A percentile compares a stretch with the other conserved stretches of the same genome.
Conservation (phyloP, 2,113 vertebrate genomes). For the Aepyceros melampus region DNA sequence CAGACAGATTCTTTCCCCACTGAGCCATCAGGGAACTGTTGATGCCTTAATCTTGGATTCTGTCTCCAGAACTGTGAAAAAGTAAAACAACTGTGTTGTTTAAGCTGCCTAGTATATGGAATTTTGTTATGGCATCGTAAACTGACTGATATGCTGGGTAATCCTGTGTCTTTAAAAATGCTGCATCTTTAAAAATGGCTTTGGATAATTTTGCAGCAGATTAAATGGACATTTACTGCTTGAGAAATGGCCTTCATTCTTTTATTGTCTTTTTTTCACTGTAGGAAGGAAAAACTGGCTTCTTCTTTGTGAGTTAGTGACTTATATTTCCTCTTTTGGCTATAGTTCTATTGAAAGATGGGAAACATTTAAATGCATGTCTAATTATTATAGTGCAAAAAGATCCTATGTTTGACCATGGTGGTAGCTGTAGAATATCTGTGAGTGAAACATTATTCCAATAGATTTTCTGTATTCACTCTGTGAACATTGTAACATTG, state of each 20-base stretch:
- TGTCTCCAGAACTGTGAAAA: neutral
- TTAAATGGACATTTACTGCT: neutral
- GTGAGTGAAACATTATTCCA: neutral
- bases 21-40: neutral
- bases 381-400: neutral
- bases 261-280: neutral
- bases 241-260: neutral
- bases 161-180: constrained; percentile 5
- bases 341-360: neutral
- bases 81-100: neutral
- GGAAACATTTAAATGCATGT: neutral
- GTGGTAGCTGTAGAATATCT: neutral
- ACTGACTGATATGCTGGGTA: neutral
- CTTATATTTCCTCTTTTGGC: neutral
- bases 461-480: constrained; percentile 2
- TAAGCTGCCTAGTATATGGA: neutral
- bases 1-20: neutral
- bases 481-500: neutral
- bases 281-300: neutral
- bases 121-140: neutral
- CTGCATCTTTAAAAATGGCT: neutral
- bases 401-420: neutral
- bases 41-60: neutral
- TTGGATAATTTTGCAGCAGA: neutral
- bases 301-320: neutral